Percentiles rank a stretch among this genome's conserved stretches.
Conservation (phyloP, 2,797 vertebrate genomes). For the Microctenopoma stevenorrisi region DNA sequence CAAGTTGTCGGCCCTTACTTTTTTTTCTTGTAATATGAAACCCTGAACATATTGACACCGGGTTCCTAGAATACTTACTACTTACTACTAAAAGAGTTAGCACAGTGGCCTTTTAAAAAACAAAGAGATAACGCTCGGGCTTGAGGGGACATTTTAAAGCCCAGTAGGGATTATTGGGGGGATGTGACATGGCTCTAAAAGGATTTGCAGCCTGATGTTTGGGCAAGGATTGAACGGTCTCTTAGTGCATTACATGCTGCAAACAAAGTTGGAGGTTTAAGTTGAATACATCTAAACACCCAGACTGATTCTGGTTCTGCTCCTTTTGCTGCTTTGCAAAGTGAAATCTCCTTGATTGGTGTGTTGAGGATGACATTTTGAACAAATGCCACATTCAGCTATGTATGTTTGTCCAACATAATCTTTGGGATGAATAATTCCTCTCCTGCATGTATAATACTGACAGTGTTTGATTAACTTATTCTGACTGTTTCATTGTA, state of each 20-base stretch:
- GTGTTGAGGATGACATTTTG: not conserved
- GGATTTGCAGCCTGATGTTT: slow-evolving; percentile 58
- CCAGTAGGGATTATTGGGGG: slow-evolving; percentile 30
- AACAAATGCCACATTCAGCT: not conserved
- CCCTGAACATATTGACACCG: slow-evolving; percentile 23
- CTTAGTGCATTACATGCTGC: slow-evolving; percentile 26
- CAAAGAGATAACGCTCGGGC: slow-evolving; percentile 30
- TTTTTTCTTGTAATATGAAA: slow-evolving; percentile 35
- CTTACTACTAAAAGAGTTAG: not conserved
- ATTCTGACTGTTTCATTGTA: not conserved
- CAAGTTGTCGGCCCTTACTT: slow-evolving; percentile 31
- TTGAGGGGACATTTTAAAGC: slow-evolving; percentile 46
- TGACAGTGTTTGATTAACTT: not conserved
- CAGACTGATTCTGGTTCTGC: not conserved
- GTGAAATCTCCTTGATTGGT: not conserved
- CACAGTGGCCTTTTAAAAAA: slow-evolving; percentile 14
- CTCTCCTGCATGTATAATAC: too few species aligned
- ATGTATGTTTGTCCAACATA: not conserved
- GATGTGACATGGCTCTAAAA: slow-evolving; percentile 46
- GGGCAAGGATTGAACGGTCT: slow-evolving; percentile 42
- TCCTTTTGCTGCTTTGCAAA: not conserved
- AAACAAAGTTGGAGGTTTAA: slow-evolving; percentile 19
- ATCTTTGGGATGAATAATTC: not conserved
- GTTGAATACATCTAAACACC: not conserved
- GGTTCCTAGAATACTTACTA: slow-evolving; percentile 16